Base-by-base conservation (phyloP, 2,797 vertebrate genomes). In the Coendou prehensilis region DNA sequence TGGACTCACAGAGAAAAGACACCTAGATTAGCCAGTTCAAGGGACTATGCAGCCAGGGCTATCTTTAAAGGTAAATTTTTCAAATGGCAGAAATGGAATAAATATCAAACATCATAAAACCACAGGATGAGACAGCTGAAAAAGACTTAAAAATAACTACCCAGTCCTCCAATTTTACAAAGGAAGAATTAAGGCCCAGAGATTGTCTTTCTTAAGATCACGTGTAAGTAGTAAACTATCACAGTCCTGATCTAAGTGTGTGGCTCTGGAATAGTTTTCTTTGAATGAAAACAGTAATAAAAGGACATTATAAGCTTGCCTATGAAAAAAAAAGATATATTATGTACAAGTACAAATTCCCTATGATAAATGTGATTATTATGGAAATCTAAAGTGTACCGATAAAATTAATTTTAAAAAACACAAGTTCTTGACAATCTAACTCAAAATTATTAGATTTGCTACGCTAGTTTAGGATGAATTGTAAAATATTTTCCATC, bases 241-340 rank as follows among this genome's bases (percentile, higher is more conserved):
- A 87, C 64, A 71, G 18, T 41, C 17, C 13, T 79, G 61, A 96
- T 80, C 52, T 83, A 96, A 83, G 52, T 52, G 33, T 64, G 63
- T 85, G 59, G n/a, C 26, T 90, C 41, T 50, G 69, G 28, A 85
- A 57, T 47, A 59, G 13, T 9, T 64, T 93, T 69, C 3, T 47
- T 23, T 50, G 52, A 84, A 81, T 79, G 47, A 85, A 87, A 84
- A 14, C 78, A 76, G 28, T 76, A 95, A 87, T 88, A 63, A 95
- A 87, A 87, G 23, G 47, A 22, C 54, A 64, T 76, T 54, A 2
- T 28, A 83, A 56, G 4, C 59, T 59, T 54, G 23, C 7, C 54
- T 67, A 13, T 30, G 9, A 6, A 57, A 57, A 69, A 64, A 61
- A 69, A 69, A 69, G 2, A 20, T n/a, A 23, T 26, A 69, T 37